Percentiles rank a stretch among this genome's conserved stretches.
Conservation (phyloP, 1,140 invertebrate species). For the Drosophila athabasca region DNA sequence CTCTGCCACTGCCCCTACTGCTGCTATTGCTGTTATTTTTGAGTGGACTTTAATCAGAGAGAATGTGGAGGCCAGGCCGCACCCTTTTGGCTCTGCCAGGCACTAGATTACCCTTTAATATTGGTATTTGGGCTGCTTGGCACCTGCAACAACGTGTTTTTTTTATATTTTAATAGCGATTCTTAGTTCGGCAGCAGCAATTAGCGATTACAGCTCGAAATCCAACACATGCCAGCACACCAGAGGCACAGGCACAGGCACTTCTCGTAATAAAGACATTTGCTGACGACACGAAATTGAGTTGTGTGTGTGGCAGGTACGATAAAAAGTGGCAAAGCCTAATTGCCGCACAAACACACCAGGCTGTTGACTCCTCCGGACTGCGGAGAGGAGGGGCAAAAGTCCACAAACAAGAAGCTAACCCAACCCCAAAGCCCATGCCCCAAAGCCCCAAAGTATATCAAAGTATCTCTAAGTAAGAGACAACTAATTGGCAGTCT, state of each 20-base stretch:
- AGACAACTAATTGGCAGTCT: constrained; percentile 15
- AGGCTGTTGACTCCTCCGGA: constrained; percentile 29
- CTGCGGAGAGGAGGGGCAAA: too few relatives aligned
- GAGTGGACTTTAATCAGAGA: constrained; percentile 70
- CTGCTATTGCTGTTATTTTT: constrained; percentile 27
- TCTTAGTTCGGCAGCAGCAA: constrained; percentile 33
- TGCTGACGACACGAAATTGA: constrained; percentile 60
- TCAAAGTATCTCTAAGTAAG: too few relatives aligned
- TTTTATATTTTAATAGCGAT: constrained; percentile 54
- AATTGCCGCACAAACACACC: constrained; percentile 10
- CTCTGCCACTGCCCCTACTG: too few relatives aligned
- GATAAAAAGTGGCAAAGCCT: constrained; percentile 23
- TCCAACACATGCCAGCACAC: constrained; percentile 25
- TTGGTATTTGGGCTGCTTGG: constrained; percentile 67
- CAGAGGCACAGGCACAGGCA: too few relatives aligned
- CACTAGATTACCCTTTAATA: constrained; percentile 36
- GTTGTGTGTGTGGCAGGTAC: constrained; percentile 56
- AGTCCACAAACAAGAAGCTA: too few relatives aligned
- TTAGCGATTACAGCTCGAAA: constrained; percentile 27
- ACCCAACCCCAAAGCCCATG: too few relatives aligned
- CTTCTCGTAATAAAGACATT: constrained; percentile 68
- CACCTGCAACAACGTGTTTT: constrained; percentile 57
- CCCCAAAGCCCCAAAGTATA: too few relatives aligned
- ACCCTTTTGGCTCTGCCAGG: constrained; percentile 16
- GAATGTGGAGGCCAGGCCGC: constrained; percentile 29